Evolutionary conservation across 2,797 vertebrate genomes (phyloP), one percentile per base, ranked within the genome.

Genomic region (Zalophus californianus): DNA sequence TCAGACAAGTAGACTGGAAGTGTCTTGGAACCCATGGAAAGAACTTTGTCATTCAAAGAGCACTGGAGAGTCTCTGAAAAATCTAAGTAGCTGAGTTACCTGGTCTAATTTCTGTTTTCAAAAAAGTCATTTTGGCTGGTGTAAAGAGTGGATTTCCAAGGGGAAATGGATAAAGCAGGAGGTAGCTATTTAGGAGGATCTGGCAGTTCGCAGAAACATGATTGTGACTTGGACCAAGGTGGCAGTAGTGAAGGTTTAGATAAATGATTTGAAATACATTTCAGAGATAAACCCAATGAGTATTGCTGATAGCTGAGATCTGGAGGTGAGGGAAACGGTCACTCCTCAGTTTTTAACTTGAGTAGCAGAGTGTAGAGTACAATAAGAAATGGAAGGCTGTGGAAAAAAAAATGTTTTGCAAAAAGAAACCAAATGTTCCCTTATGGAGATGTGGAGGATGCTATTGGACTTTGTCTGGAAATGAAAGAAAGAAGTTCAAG

Each of bases 361-460:
- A 85, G 35, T 21, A 73, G 9, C 2, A 41, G 41, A 35, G 18
- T 3, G 3, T 52, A 56, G 41, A 89, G 13, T 52, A 29, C 6
- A 62, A 9, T 54, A 10, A 78, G 70, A 85, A 85, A 87, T 50
- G 13, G n/a, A 50, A 78, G 2, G 75, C 21, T 48, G 5, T 75
- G 48, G 16, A 68, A 78, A 92, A 78, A 92, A 95, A 21, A 95
- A 92, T 0, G 1, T 44, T 95, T 86, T 96, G 54, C 5, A 18
- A 58, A 85, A 78, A 94, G 75, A 85, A 79, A 29, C 35, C 38
- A 83, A 88, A 80, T 80, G 8, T 52, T 91, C 32, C 52, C 25
- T 68, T 54, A 23, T 50, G 29, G 41, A 56, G 35, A 66, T 35
- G 4, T 52, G 21, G n/a, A 32, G 15, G 13, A 29, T 85, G 20